These are phyloP conservation scores for Lampropteryx suffumata DNA, from an alignment of 2,888 invertebrate genomes.

Conservation along the genomic window DNA sequence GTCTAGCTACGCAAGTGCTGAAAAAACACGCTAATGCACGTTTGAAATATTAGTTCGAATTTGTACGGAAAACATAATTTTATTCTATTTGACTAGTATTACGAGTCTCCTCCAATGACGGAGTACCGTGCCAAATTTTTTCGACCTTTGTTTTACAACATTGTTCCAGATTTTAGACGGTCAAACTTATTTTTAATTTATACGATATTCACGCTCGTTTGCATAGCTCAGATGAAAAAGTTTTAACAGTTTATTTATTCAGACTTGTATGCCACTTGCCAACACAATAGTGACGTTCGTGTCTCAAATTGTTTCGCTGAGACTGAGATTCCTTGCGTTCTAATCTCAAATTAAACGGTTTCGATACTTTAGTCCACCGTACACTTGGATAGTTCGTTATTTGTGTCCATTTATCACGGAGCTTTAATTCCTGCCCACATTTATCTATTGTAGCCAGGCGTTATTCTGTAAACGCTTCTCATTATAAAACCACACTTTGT, in stretches of 20 bases:
- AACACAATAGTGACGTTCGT: constrained; percentile 13
- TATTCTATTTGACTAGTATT: constrained; percentile 53
- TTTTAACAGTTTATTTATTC: constrained; percentile 10
- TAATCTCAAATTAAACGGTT: background rate
- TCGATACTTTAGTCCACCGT: constrained; percentile 47
- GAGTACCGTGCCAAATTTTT: constrained; percentile 71
- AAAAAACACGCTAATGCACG: constrained; percentile 26
- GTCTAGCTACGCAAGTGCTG: background rate
- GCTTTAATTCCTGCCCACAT: constrained; percentile 73
- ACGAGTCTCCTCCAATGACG: constrained; percentile 38
- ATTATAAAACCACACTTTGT: constrained; percentile 79
- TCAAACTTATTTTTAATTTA: constrained; percentile 67
- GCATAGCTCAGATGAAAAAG: constrained; percentile 8
- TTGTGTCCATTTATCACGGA: constrained; percentile 64
- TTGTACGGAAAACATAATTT: constrained; percentile 48
- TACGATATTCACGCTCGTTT: constrained; percentile 21
- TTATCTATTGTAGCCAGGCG: constrained; percentile 74
- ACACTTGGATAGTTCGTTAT: constrained; percentile 27
- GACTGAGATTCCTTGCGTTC: background rate
- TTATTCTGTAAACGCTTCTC: constrained; percentile 79
- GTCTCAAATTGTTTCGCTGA: background rate
- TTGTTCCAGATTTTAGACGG: constrained; percentile 72
- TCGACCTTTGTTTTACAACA: constrained; percentile 67
- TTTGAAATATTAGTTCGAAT: constrained; percentile 42
- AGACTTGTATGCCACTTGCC: constrained; percentile 18